Percentiles rank a stretch among this genome's conserved stretches.
These are phyloP conservation scores for Neocrepidodera transversa DNA, from an alignment of 2,888 invertebrate genomes.

Conservation along the genomic window DNA sequence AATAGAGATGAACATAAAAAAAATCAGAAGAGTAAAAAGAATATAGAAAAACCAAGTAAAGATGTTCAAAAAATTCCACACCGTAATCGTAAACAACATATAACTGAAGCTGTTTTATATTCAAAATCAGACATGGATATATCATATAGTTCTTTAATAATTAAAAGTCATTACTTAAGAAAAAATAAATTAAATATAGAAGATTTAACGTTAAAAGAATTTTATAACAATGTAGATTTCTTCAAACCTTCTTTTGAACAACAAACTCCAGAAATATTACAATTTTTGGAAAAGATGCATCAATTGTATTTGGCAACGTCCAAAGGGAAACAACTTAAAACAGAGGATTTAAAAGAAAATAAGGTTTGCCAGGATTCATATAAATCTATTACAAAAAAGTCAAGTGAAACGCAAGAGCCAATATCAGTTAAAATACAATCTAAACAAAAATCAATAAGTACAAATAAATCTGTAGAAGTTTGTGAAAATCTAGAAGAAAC, in stretches of 20 bases:
- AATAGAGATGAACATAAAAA: too few relatives aligned
- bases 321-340: too few relatives aligned
- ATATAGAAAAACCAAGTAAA: not conserved
- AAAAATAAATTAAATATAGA: too few relatives aligned
- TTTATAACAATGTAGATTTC: not conserved
- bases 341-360: too few relatives aligned
- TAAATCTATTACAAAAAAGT: too few relatives aligned
- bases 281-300: slow-evolving; percentile 7
- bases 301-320: not conserved
- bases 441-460: too few relatives aligned
- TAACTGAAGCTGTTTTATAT: not conserved
- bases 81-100: not conserved
- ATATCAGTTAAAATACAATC: not conserved
- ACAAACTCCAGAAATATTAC: not conserved
- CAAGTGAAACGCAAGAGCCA: not conserved
- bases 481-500: not conserved
- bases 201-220: too few relatives aligned
- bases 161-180: not conserved
- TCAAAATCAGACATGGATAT: not conserved
- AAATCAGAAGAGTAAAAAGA: not conserved
- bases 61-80: not conserved
- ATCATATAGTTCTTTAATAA: not conserved
- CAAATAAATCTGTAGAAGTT: slow-evolving; percentile 4
- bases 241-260: not conserved
- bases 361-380: too few relatives aligned